Evolutionary conservation across 2,797 vertebrate genomes (phyloP), one percentile per base, ranked within the genome.

Genomic region (Cossypha heuglini): DNA sequence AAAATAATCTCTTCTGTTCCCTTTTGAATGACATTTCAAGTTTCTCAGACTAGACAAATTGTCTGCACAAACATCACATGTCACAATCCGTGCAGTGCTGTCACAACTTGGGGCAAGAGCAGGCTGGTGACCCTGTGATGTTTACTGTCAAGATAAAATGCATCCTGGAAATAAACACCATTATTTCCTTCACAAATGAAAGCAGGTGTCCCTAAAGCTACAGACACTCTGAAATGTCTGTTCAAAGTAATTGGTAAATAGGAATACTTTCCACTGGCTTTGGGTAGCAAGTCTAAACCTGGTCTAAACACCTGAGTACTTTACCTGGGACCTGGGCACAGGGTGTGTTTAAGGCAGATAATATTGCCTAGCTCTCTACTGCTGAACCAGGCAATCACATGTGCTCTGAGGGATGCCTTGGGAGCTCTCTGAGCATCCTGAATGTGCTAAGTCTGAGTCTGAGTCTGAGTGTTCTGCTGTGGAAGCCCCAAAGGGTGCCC

Each of bases 341-440:
- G 51, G 48, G 11, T 42, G 24, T 25, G 4, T 18, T 18, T 31
- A 37, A 45, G 54, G 76, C n/a, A 67, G 29, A 6, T 43, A 4
- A 33, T 18, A 22, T 31, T 37, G 58, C 14, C 43, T 7, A 6
- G 15, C 24, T 48, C 38, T 35, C 35, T 22, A 0, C 22, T 24
- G 7, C 46, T 61, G 38, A 26, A 12, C 35, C 38, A 29, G 59
- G 21, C 16, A 15, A 6, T 16, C 24, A 18, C 12, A 8, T 4
- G 24, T 1, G 4, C 61, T 15, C 5, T 3, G 1, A 8, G 33
- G 55, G 7, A 7, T 11, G 10, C 15, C 7, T 3, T 18, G 4
- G 3, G 55, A 64, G 28, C 15, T 48, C 45, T 40, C 49, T 7
- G 8, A 67, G 49, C 38, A 26, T 22, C 28, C 11, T 6, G 20